Conservation (phyloP, 2,797 vertebrate species). For the Semotilus atromaculatus region DNA sequence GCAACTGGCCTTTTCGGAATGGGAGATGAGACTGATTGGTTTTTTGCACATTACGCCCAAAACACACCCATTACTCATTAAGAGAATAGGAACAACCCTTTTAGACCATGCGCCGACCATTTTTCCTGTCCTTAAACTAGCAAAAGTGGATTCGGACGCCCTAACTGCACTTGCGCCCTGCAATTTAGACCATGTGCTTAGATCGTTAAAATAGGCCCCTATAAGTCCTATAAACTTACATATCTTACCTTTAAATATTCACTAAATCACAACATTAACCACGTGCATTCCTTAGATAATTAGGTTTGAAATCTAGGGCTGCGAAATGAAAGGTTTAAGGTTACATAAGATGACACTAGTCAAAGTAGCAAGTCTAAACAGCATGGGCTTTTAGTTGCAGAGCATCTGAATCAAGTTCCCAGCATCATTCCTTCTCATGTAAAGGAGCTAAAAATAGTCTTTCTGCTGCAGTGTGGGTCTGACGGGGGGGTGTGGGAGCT, state of each 20-base stretch:
- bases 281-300: not conserved
- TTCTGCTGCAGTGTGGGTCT: constrained; percentile 60
- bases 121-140: too few relatives aligned
- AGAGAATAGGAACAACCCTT: too few relatives aligned
- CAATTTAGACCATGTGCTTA: too few relatives aligned
- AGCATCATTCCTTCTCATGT: constrained; percentile 51
- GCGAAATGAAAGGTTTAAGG: not conserved
- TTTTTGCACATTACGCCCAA: too few relatives aligned
- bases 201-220: too few relatives aligned
- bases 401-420: constrained; percentile 43
- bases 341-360: constrained; percentile 7
- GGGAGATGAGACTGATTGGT: too few relatives aligned
- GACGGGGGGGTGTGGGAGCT: constrained; percentile 44
- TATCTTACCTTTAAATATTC: not conserved
- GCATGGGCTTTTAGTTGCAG: constrained; percentile 18
- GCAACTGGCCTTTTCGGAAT: too few relatives aligned
- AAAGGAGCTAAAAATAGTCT: constrained; percentile 61
- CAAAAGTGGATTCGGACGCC: too few relatives aligned
- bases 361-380: not conserved
- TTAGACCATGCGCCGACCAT: too few relatives aligned
- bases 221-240: not conserved
- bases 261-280: not conserved
- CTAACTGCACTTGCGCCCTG: too few relatives aligned
- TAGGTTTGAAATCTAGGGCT: not conserved
- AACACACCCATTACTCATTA: too few relatives aligned